phyloP scores from a whole-genome alignment of 1,140 invertebrate genomes.

The Scaptomyza montana region DNA sequence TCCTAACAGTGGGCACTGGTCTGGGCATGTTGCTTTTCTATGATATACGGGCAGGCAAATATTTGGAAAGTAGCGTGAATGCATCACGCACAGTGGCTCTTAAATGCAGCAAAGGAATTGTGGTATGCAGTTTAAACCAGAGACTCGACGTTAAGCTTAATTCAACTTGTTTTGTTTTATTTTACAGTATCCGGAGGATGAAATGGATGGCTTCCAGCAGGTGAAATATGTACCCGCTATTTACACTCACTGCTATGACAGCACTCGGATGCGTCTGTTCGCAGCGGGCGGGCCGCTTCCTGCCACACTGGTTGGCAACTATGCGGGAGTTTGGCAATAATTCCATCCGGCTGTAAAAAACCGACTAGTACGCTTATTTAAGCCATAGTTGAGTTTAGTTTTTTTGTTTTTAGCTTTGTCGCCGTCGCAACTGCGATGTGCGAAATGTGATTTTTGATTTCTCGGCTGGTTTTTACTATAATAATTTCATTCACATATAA shows the following conservation, averaged over 20 bases:
- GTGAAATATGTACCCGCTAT: conserved; percentile 96
- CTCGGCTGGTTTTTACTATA: conserved; percentile 27
- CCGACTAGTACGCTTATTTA: conserved; percentile 58
- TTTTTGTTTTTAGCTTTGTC: conserved; percentile 47
- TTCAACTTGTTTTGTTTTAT: not conserved
- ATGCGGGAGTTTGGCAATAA: conserved; percentile 88
- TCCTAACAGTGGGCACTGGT: conserved; percentile 96
- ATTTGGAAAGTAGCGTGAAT: conserved; percentile 95
- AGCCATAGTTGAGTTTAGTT: conserved; percentile 21
- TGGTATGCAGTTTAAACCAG: conserved; percentile 87
- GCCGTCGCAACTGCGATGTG: conserved; percentile 18
- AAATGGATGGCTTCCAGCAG: conserved; percentile 92
- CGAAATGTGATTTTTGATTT: conserved; percentile 47
- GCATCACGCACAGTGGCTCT: conserved; percentile 94
- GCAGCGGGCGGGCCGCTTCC: conserved; percentile 96
- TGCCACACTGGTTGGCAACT: conserved; percentile 94
- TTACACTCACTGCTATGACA: conserved; percentile 98
- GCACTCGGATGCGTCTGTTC: conserved; percentile 94
- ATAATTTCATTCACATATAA: conserved; percentile 27
- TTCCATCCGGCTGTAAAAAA: conserved; percentile 35
- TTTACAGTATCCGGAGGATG: conserved; percentile 91
- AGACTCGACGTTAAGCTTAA: conserved; percentile 7
- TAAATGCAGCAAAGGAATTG: conserved; percentile 94
- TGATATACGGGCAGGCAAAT: conserved; percentile 95
- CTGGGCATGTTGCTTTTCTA: conserved; percentile 96